Evolutionary conservation across 1,140 invertebrate genomes (phyloP), one percentile per base, ranked within the genome.

Genomic region (Pygmarrhopalites habei): DNA sequence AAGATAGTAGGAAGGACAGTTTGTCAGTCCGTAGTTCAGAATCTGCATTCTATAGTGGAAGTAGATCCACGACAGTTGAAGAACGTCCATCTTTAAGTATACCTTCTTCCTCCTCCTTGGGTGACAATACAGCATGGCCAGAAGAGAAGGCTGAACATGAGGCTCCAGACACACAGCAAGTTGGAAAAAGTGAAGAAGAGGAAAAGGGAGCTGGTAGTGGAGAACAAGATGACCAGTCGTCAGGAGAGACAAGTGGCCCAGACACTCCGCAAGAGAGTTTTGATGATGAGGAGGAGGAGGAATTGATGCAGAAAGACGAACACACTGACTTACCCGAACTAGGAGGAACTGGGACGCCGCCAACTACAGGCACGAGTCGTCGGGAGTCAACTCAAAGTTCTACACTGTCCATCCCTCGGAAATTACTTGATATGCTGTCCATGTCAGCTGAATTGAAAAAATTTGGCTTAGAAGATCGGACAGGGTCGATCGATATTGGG

Each of bases 221-320:
- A 26, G 59, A 64, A 66, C 32, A 79, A 79, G 41, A 76, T 78
- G 61, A 74, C 49, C 62, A 65, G 19, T 87, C 87, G 17, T 91
- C 89, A 0, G 88, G 89, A 26, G 87, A 87, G 71, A 92, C 90
- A 10, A 90, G 88, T 12, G 89, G 89, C 1, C 89, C 89, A 0
- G 90, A 92, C 70, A 67, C 61, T 17, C 61, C 89, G 1, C 80
- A 82, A 25, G 81, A 84, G 49, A 87, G 85, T 69, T 81, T 82
- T 64, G 86, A 88, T 65, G 85, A 87, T 69, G 78, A 82, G 56
- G 85, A 87, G 56, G 83, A 85, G 64, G 58, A 73, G 44, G 66
- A 72, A 65, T 15, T 73, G 73, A 66, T 70, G 61, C 60, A 70
- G 58, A 30, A 60, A 71, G 19, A 72, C 65, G 14, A 72, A 73